Base-by-base conservation (phyloP, 2,888 invertebrate genomes). In the Drosophila trichaetosa region DNA sequence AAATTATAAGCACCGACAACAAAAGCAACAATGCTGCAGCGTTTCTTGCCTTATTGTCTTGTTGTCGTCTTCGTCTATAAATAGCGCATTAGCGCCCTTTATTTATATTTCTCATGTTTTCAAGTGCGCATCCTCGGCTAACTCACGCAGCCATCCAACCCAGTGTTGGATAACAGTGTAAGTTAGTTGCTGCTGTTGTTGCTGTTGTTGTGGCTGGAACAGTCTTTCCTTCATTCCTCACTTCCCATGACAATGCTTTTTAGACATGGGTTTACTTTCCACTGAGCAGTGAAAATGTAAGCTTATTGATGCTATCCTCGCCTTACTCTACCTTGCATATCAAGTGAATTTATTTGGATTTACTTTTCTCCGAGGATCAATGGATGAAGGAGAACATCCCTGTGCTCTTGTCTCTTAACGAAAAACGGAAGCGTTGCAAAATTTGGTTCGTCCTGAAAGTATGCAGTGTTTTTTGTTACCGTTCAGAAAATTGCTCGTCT, bases 311-410 rank as follows among this genome's bases (percentile, higher is more conserved):
- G 27, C 27, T 27, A 49, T 48, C 8, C 24, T 48, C 24, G 10
- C 18, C 8, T 0, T n/a, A 27, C 4, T 5, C 2, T 56, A 3
- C 10, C 1, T 18, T 84, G 65, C 90, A 90, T 70, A 91, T 89
- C 16, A 91, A 91, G 61, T 78, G 82, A 31, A 90, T 93, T 31
- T 92, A 92, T 73, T 89, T 92, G 73, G 93, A 93, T 11, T 66
- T 93, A 61, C 90, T 92, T 46, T 54, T 94, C 5, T 96, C 96
- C 91, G 98, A 98, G 91, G 97, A 97, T 0, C 98, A 98, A 0
- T 98, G 97, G 97, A 96, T 96, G 92, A 94, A 94, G 76, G 96
- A 97, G 90, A 96, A 97, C 74, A 96, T 96, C 89, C 94, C 94
- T 52, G 95, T 98, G 62, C 94, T 97, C 78, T 92, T 95, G 48